A percentile compares a stretch with the other conserved stretches of the same genome.
Evolutionary conservation across 2,888 invertebrate species (phyloP).

Genomic region (Dryobotodes eremita): DNA sequence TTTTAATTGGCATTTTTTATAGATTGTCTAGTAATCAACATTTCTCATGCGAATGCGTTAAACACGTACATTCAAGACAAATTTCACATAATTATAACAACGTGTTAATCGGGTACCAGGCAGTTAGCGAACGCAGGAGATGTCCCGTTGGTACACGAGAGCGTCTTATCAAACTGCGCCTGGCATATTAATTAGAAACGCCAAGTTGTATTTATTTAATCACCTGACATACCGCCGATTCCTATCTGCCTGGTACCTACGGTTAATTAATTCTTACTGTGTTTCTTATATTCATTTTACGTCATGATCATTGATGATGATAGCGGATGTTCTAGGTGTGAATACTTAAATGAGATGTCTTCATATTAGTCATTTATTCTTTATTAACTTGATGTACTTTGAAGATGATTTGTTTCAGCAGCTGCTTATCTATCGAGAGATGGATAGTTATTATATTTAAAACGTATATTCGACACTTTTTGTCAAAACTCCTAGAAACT

Average conservation of each 20-base stretch:
- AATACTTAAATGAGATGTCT: constrained; percentile 65
- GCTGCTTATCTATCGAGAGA: too few species aligned
- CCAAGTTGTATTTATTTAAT: constrained; percentile 89
- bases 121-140: constrained; percentile 82
- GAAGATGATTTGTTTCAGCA: constrained; percentile 12
- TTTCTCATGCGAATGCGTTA: constrained; percentile 41
- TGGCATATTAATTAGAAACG: constrained; percentile 89
- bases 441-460: neutral
- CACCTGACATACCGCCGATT: constrained; percentile 87
- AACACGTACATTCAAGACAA: constrained; percentile 77
- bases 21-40: constrained; percentile 9
- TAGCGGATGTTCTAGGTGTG: constrained; percentile 68
- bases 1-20: constrained; percentile 17
- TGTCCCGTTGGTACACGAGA: constrained; percentile 76
- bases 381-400: constrained; percentile 12
- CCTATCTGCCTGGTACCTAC: constrained; percentile 81
- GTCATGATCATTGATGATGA: constrained; percentile 68
- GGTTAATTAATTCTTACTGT: constrained; percentile 86
- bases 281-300: constrained; percentile 76
- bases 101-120: constrained; percentile 85
- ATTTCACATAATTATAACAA: constrained; percentile 82
- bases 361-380: constrained; percentile 58
- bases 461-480: too few species aligned
- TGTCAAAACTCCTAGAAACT: too few species aligned
- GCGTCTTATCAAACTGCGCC: constrained; percentile 85